Percentiles rank a stretch among this genome's conserved stretches.
These are phyloP conservation scores for Chloroclysta siterata DNA, from an alignment of 2,888 invertebrate genomes.

Conservation along the genomic window DNA sequence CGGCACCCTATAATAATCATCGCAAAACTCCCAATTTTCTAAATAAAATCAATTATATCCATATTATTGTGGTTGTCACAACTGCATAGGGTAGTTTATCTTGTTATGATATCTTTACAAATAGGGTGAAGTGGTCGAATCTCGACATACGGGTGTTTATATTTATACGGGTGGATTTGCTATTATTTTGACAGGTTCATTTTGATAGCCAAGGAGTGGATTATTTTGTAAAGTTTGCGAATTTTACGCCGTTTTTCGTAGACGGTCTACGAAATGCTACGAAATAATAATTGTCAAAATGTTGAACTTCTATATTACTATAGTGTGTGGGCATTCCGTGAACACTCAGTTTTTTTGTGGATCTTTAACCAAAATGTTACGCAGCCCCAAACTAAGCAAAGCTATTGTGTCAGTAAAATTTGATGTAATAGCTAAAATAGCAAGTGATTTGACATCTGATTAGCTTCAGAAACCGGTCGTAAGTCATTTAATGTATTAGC, in stretches of 20 bases:
- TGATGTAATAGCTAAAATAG: no score
- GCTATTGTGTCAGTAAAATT: no score
- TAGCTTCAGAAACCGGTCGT: no score
- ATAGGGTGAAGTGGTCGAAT: conserved; percentile 78
- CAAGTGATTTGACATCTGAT: no score
- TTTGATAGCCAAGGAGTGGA: conserved; percentile 54
- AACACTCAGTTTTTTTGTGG: no score
- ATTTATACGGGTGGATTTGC: conserved; percentile 77
- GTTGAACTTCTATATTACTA: no score
- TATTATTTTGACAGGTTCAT: conserved; percentile 70
- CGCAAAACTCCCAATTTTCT: conserved; percentile 58
- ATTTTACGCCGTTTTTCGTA: conserved; percentile 9
- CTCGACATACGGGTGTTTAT: conserved; percentile 72
- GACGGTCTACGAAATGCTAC: conserved; percentile 27
- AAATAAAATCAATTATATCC: conserved; percentile 79
- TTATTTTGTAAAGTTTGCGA: conserved; percentile 13
- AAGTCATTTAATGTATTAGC: no score
- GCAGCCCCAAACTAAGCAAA: no score
- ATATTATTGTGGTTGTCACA: conserved; percentile 63
- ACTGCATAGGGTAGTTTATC: conserved; percentile 68
- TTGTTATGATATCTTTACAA: conserved; percentile 82
- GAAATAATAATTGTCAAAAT: not conserved
- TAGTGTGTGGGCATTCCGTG: no score
- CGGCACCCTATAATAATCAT: conserved; percentile 50
- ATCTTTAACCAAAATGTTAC: no score